phyloP scores from a whole-genome alignment of 2,888 invertebrate species.

The Catotricha subobsoleta region DNA sequence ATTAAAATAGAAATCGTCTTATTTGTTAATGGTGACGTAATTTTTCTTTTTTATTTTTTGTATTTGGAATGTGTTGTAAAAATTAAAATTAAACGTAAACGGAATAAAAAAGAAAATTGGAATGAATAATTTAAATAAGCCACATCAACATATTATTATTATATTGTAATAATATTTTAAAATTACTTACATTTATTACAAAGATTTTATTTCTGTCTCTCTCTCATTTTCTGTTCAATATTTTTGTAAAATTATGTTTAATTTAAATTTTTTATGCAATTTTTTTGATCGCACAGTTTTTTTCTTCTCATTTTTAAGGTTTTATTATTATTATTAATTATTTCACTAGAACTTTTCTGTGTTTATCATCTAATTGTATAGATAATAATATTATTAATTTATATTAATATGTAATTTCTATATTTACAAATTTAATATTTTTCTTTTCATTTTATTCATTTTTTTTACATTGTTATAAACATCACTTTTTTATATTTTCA shows the following conservation, averaged over 20 bases:
- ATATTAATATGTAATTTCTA: neutral
- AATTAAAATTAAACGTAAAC: slow-evolving; percentile 1
- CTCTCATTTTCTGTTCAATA: neutral
- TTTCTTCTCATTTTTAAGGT: too few relatives aligned
- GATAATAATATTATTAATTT: too few relatives aligned
- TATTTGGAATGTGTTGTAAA: neutral
- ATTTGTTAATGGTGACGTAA: too few relatives aligned
- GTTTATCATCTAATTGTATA: too few relatives aligned
- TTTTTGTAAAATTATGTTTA: neutral
- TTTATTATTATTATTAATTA: too few relatives aligned
- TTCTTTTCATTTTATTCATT: neutral
- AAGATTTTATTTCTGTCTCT: slow-evolving; percentile 1
- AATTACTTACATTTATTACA: slow-evolving; percentile 5
- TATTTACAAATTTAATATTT: neutral
- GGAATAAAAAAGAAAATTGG: neutral
- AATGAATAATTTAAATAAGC: slow-evolving; percentile 1
- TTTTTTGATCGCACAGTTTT: neutral
- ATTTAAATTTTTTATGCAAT: neutral
- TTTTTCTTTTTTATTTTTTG: neutral
- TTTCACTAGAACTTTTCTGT: neutral
- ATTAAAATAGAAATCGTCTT: too few relatives aligned
- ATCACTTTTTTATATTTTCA: slow-evolving; percentile 4
- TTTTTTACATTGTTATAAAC: slow-evolving; percentile 1
- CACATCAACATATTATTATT: slow-evolving; percentile 1
- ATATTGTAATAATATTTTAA: slow-evolving; percentile 5